These are phyloP conservation scores for Ammospiza nelsoni DNA, from an alignment of 2,113 vertebrate genomes.

Conservation along the genomic window DNA sequence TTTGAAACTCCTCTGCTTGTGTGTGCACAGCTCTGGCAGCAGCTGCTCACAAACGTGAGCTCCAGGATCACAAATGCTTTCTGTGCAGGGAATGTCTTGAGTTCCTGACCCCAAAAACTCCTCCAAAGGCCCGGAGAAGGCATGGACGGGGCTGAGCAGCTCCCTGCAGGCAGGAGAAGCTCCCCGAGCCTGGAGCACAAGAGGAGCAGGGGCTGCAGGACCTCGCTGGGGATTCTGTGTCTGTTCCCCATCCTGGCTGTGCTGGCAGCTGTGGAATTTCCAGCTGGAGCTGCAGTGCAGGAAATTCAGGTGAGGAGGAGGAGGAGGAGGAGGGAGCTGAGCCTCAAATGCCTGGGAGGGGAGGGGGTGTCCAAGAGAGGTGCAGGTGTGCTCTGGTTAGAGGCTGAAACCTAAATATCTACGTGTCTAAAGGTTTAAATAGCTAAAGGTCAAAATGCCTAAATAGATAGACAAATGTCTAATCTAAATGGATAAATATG, in stretches of 20 bases:
- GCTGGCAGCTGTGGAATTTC: not conserved
- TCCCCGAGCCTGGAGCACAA: not conserved
- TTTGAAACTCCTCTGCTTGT: not conserved
- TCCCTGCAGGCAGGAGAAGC: not conserved
- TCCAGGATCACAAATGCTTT: not conserved
- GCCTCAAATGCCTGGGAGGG: not conserved
- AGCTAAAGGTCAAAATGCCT: too few species aligned
- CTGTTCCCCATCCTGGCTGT: constrained; percentile 3
- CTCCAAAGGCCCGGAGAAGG: not conserved
- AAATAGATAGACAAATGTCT: too few species aligned
- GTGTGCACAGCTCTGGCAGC: constrained; percentile 17
- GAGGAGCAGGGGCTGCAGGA: not conserved
- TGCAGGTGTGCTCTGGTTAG: not conserved
- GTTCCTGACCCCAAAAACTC: not conserved
- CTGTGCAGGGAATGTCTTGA: not conserved
- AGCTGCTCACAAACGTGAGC: constrained; percentile 20
- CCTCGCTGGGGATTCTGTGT: not conserved
- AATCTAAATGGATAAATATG: not conserved
- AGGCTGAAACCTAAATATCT: not conserved
- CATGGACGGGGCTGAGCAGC: constrained; percentile 1
- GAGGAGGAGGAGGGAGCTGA: not conserved
- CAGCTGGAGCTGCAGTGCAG: not conserved
- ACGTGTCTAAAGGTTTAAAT: too few species aligned
- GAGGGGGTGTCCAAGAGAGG: not conserved
- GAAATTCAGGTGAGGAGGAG: constrained; percentile 39